Percentiles rank a stretch among this genome's conserved stretches.
These are phyloP conservation scores for Oryzias melastigma DNA, from an alignment of 2,113 vertebrate species.

Conservation along the genomic window DNA sequence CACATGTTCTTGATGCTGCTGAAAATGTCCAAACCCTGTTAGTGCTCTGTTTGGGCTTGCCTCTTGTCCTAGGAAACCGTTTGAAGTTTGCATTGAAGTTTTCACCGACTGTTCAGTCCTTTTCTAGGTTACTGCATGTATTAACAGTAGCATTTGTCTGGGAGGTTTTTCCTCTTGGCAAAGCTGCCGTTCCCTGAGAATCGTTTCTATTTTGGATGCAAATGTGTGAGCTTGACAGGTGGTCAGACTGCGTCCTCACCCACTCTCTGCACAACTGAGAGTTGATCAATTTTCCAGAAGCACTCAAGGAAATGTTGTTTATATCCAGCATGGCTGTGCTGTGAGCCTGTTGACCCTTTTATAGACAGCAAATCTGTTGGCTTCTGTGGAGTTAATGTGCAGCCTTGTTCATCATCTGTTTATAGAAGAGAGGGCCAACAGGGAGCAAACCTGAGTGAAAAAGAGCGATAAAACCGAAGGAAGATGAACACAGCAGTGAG, in stretches of 20 bases:
- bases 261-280: background rate
- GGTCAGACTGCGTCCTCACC: background rate
- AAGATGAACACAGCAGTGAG: slow-evolving; percentile 16
- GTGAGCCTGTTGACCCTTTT: slow-evolving; percentile 13
- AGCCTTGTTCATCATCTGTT: slow-evolving; percentile 23
- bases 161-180: too few relatives aligned
- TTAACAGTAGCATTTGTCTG: too few relatives aligned
- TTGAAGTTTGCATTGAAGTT: too few relatives aligned
- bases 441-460: slow-evolving; percentile 8
- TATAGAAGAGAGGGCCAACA: slow-evolving; percentile 30
- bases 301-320: slow-evolving; percentile 1
- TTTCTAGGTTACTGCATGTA: too few relatives aligned
- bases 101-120: too few relatives aligned
- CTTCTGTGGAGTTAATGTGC: slow-evolving; percentile 13
- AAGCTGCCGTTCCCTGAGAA: background rate
- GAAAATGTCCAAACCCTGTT: too few relatives aligned
- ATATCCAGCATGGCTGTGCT: background rate
- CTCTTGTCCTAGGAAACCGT: too few relatives aligned
- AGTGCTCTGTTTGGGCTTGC: too few relatives aligned
- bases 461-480: slow-evolving; percentile 10
- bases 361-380: slow-evolving; percentile 3
- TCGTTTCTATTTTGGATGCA: background rate
- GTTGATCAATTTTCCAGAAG: slow-evolving; percentile 9
- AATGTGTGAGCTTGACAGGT: slow-evolving; percentile 3
- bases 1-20: too few relatives aligned